Conservation (phyloP, 2,113 vertebrate species). For the Muntiacus reevesi region DNA sequence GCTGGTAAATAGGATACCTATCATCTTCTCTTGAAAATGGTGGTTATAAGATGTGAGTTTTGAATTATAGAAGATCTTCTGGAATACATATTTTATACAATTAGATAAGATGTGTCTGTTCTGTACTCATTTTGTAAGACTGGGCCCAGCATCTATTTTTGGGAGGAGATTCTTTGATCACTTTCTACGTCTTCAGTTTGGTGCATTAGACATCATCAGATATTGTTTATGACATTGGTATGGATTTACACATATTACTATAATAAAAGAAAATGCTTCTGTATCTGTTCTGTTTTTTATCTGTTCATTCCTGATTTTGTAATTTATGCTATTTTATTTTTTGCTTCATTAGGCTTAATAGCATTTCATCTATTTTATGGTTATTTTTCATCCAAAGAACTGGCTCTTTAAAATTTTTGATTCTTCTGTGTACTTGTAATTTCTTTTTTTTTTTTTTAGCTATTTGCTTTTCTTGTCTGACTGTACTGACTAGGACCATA, state of each 20-base stretch:
- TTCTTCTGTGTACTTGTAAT: background rate
- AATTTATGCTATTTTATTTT: background rate
- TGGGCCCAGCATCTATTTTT: background rate
- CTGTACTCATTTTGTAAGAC: background rate
- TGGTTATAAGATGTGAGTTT: background rate
- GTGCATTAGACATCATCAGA: background rate
- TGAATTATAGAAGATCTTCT: background rate
- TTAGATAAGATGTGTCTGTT: background rate
- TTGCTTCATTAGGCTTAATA: background rate
- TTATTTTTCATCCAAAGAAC: slow-evolving; percentile 5
- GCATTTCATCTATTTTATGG: background rate
- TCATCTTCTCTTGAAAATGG: background rate
- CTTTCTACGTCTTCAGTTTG: background rate
- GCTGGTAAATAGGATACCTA: background rate
- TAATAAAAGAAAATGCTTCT: background rate
- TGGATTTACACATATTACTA: background rate
- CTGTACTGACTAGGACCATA: background rate
- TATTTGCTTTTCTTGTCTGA: slow-evolving; percentile 18
- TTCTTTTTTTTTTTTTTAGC: background rate
- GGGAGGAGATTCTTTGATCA: background rate
- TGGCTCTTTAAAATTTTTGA: slow-evolving; percentile 16
- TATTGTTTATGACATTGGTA: background rate
- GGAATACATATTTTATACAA: background rate
- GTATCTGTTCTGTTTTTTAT: background rate
- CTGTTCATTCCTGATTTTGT: background rate